Base-by-base conservation (phyloP, 2,888 invertebrate genomes). In the Cephus sareptanus region DNA sequence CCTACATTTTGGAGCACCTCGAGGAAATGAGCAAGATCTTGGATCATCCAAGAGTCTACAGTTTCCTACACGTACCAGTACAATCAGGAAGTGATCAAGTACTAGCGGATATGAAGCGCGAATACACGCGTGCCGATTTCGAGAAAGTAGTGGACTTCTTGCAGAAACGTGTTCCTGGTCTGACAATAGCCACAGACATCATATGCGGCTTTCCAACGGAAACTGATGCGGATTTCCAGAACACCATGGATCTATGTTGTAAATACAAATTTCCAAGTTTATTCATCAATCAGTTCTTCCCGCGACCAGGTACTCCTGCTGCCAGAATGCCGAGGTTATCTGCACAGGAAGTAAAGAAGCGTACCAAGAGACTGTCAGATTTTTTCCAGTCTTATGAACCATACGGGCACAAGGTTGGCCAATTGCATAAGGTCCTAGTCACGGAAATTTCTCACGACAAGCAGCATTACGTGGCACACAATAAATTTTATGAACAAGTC, bases 181-280 rank as follows among this genome's bases (percentile, higher is more conserved):
- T 99, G 76, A 98, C 98, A 23, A 97, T 99, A 87, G 99, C 98
- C 0, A 99, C 99, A 0, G 99, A 99, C 90, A 96, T 99, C 74
- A 99, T 99, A 87, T 99, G 99, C 91, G 99, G 99, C 0, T 99
- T 99, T 92, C 99, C 99, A 0, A 98, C 98, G 0, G 99, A 99
- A 93, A 98, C 97, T 0, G 96, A 96, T 74, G 91, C 92, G 15
- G 97, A 99, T 92, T 99, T 99, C 92, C 94, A 96, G 75, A 96
- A 97, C 81, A 99, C 98, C 0, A 92, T 98, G 93, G 90, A 93
- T 0, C 93, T 99, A 0, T 98, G 99, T 84, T 92, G 93, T 81
- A 95, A 97, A 89, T 97, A 98, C 91, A 94, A 95, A 85, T 99
- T 99, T 91, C 97, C 98, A 0, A 96, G 96, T 86, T 93, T 99